Evolutionary conservation across 2,888 invertebrate species (phyloP).

Genomic region (Steinernema scapterisci): DNA sequence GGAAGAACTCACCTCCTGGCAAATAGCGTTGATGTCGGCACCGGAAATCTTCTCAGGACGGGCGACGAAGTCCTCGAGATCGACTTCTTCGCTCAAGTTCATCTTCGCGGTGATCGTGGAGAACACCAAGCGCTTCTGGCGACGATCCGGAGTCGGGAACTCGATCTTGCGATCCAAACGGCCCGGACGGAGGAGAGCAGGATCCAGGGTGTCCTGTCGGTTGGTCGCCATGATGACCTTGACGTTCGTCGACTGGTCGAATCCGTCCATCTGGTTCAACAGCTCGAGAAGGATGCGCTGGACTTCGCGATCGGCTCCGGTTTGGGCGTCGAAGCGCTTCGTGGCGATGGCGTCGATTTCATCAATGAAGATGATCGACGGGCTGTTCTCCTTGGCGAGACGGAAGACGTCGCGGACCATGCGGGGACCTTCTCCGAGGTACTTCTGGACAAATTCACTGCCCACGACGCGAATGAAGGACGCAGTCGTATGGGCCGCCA

Average conservation of each 20-base stretch:
- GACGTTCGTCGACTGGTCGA: constrained; percentile 99
- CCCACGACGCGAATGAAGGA: constrained; percentile 98
- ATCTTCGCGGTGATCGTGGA: constrained; percentile 94
- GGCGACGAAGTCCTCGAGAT: constrained; percentile 97
- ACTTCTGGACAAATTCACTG: constrained; percentile 99
- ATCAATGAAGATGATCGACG: constrained; percentile 99
- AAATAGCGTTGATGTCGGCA: constrained; percentile 98
- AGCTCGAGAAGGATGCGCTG: constrained; percentile 95
- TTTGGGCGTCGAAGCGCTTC: constrained; percentile 75
- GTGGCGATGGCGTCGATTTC: constrained; percentile 99
- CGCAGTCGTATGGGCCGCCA: constrained; percentile 72
- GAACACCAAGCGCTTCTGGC: constrained; percentile 91
- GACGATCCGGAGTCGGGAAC: constrained; percentile 91
- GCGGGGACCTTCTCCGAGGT: constrained; percentile 95
- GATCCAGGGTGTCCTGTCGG: constrained; percentile 95
- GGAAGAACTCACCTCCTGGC: constrained; percentile 79
- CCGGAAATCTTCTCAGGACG: constrained; percentile 97
- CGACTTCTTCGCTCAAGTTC: constrained; percentile 95
- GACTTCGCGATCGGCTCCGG: constrained; percentile 74
- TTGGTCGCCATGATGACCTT: constrained; percentile 96
- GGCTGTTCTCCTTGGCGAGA: constrained; percentile 97
- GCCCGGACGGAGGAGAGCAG: constrained; percentile 91
- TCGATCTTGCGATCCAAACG: constrained; percentile 95
- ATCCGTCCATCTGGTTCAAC: constrained; percentile 99
- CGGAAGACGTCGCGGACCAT: constrained; percentile 99